Percentiles rank a stretch among this genome's conserved stretches.
Conservation (phyloP, 2,797 vertebrate species). For the Phyllotis vaccarum region DNA sequence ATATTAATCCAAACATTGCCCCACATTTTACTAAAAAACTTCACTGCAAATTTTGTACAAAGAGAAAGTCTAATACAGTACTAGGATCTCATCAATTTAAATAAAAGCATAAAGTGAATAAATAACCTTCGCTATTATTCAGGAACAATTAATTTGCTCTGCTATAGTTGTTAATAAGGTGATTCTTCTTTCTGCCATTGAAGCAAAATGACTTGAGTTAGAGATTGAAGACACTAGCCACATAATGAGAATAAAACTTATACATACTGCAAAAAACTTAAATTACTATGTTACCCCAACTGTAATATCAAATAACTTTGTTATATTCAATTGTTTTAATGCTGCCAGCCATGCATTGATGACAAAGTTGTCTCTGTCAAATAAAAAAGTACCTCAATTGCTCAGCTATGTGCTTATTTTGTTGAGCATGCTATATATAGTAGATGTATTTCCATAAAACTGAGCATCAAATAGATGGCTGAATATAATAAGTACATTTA, state of each 20-base stretch:
- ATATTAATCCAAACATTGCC: neutral
- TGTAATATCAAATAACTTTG: neutral
- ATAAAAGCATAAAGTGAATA: constrained; percentile 45
- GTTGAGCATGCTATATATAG: constrained; percentile 30
- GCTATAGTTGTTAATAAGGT: constrained; percentile 57
- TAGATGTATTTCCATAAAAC: neutral
- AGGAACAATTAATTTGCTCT: constrained; percentile 75
- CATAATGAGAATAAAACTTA: constrained; percentile 62
- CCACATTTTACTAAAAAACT: neutral
- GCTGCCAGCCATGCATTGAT: constrained; percentile 35
- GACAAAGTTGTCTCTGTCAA: constrained; percentile 7
- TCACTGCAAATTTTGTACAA: neutral
- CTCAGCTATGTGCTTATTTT: neutral
- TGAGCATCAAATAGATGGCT: neutral
- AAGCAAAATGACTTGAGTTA: constrained; percentile 58
- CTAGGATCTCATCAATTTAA: constrained; percentile 41
- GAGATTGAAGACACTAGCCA: neutral
- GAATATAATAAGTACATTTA: neutral
- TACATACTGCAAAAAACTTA: constrained; percentile 52
- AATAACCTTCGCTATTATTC: constrained; percentile 1
- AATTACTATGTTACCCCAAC: constrained; percentile 67
- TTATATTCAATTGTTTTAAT: constrained; percentile 48
- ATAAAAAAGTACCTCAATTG: neutral
- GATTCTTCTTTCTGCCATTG: constrained; percentile 55
- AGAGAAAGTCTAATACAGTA: constrained; percentile 55